Conservation (phyloP, 2,113 vertebrate genomes). For the Tychaedon coryphoeus region DNA sequence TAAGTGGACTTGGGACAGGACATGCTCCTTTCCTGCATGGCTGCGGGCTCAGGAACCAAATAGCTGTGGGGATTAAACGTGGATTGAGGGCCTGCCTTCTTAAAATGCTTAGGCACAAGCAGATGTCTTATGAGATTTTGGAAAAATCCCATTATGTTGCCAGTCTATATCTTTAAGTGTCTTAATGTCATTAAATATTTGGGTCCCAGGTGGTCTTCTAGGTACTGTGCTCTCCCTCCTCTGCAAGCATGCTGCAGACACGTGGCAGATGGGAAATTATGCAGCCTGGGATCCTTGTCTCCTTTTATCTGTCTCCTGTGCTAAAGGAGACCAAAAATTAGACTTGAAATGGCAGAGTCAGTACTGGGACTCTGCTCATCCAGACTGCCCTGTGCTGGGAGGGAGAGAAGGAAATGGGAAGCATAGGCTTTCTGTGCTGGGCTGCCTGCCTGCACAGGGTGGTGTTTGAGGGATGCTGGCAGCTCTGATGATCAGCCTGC, state of each 20-base stretch:
- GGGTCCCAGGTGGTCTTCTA: background rate
- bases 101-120: constrained; percentile 46
- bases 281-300: background rate
- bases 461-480: rapidly evolving
- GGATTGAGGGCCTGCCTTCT: background rate
- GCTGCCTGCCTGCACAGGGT: background rate
- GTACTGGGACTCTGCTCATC: background rate
- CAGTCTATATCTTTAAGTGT: constrained; percentile 36
- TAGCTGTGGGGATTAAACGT: background rate
- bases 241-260: background rate
- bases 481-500: background rate
- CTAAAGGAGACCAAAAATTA: background rate
- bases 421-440: background rate
- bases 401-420: background rate
- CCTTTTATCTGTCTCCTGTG: background rate
- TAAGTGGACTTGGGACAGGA: background rate
- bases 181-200: constrained; percentile 20
- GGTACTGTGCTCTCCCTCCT: background rate
- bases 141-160: constrained; percentile 34
- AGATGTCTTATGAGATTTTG: constrained; percentile 49
- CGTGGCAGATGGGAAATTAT: background rate
- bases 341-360: background rate
- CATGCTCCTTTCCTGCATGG: background rate
- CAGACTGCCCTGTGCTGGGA: background rate
- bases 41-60: background rate